Evolutionary conservation across 1,140 invertebrate species (phyloP).

Genomic region (Antheraea pernyi): DNA sequence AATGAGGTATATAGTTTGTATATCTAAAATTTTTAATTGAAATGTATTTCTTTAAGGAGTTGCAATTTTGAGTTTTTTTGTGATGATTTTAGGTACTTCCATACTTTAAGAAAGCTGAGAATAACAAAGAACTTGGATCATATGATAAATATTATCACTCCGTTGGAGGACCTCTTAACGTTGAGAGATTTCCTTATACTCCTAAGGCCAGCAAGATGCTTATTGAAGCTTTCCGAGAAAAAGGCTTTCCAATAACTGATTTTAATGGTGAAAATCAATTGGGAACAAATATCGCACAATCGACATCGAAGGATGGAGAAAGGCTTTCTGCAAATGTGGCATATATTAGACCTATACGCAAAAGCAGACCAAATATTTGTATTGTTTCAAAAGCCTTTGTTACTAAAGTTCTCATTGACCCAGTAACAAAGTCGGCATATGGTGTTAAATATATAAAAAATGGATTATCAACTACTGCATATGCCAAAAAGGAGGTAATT

Average conservation of each 20-base stretch:
- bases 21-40: too few relatives aligned
- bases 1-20: conserved; percentile 34
- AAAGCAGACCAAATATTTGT: conserved; percentile 85
- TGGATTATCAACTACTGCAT: conserved; percentile 69
- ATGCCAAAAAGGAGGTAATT: conserved; percentile 86
- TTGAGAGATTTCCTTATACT: conserved; percentile 82
- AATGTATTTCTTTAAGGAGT: too few relatives aligned
- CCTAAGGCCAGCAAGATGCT: conserved; percentile 80
- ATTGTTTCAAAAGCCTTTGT: conserved; percentile 85
- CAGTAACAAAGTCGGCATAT: conserved; percentile 82
- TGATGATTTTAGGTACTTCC: conserved; percentile 80
- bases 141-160: conserved; percentile 46
- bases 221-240: conserved; percentile 81
- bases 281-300: conserved; percentile 56
- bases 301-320: conserved; percentile 81
- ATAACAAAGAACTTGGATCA: conserved; percentile 78
- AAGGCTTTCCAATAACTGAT: conserved; percentile 80
- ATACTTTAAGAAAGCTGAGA: conserved; percentile 61
- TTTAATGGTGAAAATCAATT: too few relatives aligned
- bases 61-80: too few relatives aligned
- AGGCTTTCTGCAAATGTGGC: conserved; percentile 86
- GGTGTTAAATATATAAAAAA: conserved; percentile 83
- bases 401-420: conserved; percentile 87
- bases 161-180: conserved; percentile 79
- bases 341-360: conserved; percentile 86